Conservation (phyloP, 1,140 invertebrate genomes). For the Procambarus clarkii region DNA sequence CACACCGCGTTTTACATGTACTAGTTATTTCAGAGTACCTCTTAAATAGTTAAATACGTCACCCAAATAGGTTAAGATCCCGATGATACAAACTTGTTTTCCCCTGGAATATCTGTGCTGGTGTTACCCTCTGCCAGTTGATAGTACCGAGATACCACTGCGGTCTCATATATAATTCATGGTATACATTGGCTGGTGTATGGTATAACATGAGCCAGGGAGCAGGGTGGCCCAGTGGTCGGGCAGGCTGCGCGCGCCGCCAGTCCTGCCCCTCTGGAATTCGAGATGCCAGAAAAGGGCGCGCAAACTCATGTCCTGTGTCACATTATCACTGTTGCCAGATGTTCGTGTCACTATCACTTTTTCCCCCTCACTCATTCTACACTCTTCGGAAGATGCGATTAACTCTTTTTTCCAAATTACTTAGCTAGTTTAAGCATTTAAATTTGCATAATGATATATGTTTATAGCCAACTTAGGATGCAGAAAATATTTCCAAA, state of each 20-base stretch:
- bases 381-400: not conserved
- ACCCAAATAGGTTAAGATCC: not conserved
- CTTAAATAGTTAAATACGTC: not conserved
- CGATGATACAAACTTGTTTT: not conserved
- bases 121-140: not conserved
- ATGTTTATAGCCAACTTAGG: not conserved
- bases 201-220: conserved; percentile 4
- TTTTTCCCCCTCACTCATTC: not conserved
- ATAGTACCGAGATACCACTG: not conserved
- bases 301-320: conserved; percentile 47
- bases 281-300: conserved; percentile 56
- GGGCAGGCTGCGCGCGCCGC: not conserved
- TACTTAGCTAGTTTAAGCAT: not conserved
- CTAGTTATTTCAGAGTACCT: not conserved
- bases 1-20: not conserved
- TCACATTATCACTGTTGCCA: conserved; percentile 55
- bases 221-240: not conserved
- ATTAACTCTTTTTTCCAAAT: not conserved
- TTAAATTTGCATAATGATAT: not conserved
- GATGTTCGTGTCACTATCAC: conserved; percentile 24
- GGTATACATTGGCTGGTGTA: not conserved
- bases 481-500: not conserved
- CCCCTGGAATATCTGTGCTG: not conserved
- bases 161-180: conserved; percentile 49
- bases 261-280: conserved; percentile 39